Base-by-base conservation (phyloP, 2,888 invertebrate species). In the Andricus curvator region DNA sequence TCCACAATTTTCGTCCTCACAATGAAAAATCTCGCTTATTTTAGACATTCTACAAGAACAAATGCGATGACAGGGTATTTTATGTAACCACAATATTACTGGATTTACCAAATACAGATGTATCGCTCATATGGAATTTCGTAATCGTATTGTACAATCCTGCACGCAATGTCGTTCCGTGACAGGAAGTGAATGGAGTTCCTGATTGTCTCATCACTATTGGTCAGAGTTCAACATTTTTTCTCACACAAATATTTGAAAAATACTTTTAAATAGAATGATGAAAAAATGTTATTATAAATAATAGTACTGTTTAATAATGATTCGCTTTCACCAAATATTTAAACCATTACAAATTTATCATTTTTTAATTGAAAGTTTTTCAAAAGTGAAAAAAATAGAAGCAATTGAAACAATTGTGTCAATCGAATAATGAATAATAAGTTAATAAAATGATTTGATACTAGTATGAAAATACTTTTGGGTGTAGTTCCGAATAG, bases 1-100 rank as follows among this genome's bases (percentile, higher is more conserved):
- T 77, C 67, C 51, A 81, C 83, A 84, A 85, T 84, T 84, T 83
- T 82, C 70, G 66, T 68, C 84, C 67, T 77, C 65, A 66, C 64
- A 70, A 33, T 65, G 17, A 81, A 81, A 78, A 74, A 74, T 68
- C 78, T 64, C 81, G 78, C 80, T 85, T 83, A 80, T 79, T 66
- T 66, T 74, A 80, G 79, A 80, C 78, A 70, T 81, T 78, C 78
- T 79, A 65, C 82, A 82, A 84, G 82, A 81, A 83, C 80, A 81
- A 68, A 82, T 77, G 78, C 64, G 70, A 44, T 41, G 44, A 48
- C 48, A 77, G 68, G 4, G 25, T 74, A 77, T 48, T 67, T 84
- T 84, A 81, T 81, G 79, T 78, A 84, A 84, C 51, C 79, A 77
- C 78, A 74, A 56, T 74, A 78, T 56, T 74, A 82, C 79, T 81